Percentiles rank a stretch among this genome's conserved stretches.
These are phyloP conservation scores for Lycodopsis pacificus DNA, from an alignment of 2,797 vertebrate genomes.

Conservation along the genomic window DNA sequence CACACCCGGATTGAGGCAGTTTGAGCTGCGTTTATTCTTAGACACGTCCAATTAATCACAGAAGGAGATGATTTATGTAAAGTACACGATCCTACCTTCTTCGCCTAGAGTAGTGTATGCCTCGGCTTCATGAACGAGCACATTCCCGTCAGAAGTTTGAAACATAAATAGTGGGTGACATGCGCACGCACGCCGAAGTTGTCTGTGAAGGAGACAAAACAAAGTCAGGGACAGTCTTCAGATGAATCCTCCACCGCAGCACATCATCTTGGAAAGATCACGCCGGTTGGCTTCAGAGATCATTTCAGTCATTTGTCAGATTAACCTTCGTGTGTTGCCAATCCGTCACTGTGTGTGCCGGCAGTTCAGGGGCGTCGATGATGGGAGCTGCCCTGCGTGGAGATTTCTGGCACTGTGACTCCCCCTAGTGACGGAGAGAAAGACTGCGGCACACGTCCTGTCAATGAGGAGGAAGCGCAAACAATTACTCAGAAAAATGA, in stretches of 20 bases:
- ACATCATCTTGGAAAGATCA: not conserved
- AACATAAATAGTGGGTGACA: conserved; percentile 29
- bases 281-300: conserved; percentile 34
- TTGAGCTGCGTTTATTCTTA: conserved; percentile 45
- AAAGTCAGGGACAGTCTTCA: conserved; percentile 29
- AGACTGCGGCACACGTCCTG: conserved; percentile 14
- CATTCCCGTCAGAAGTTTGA: conserved; percentile 46
- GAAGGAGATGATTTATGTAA: conserved; percentile 69
- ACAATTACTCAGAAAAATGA: not conserved
- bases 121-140: conserved; percentile 42
- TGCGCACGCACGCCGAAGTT: conserved; percentile 40
- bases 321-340: conserved; percentile 65
- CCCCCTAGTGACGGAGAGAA: conserved; percentile 66
- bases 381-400: conserved; percentile 13
- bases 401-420: conserved; percentile 63
- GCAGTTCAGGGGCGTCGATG: conserved; percentile 63
- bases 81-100: conserved; percentile 66
- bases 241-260: not conserved
- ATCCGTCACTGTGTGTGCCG: conserved; percentile 58
- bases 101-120: conserved; percentile 29
- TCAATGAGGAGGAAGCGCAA: not conserved
- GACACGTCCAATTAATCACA: conserved; percentile 70
- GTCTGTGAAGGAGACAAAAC: conserved; percentile 36
- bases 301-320: conserved; percentile 62
- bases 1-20: conserved; percentile 60